Evolutionary conservation across 2,797 vertebrate species (phyloP).

Genomic region (Lepus townsendii): DNA sequence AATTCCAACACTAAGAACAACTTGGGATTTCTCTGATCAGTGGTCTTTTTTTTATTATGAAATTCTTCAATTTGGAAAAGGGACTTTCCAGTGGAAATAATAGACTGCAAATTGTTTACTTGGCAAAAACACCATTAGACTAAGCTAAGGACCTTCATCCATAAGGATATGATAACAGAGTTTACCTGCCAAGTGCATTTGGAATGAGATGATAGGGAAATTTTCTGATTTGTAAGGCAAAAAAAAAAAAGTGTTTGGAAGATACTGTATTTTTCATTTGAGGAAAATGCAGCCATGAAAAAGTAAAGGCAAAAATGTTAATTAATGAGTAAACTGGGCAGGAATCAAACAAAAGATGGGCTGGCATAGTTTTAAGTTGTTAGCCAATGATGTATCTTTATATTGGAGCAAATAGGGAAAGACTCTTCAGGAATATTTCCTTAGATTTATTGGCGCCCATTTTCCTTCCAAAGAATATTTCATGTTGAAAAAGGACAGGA

Average conservation of each 20-base stretch:
- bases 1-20: conserved; percentile 65
- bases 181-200: conserved; percentile 80
- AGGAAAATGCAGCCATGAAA: conserved; percentile 8
- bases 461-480: conserved; percentile 52
- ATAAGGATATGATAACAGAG: conserved; percentile 37
- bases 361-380: conserved; percentile 44
- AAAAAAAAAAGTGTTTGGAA: conserved; percentile 25
- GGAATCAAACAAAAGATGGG: not conserved
- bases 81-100: conserved; percentile 83
- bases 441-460: conserved; percentile 25
- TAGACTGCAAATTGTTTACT: conserved; percentile 82
- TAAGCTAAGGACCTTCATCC: conserved; percentile 70
- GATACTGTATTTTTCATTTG: conserved; percentile 53
- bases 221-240: conserved; percentile 67
- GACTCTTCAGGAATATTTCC: not conserved
- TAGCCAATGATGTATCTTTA: not conserved
- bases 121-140: conserved; percentile 72
- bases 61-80: conserved; percentile 74
- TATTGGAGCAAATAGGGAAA: conserved; percentile 41
- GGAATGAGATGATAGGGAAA: conserved; percentile 70
- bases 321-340: conserved; percentile 16
- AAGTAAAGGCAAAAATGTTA: conserved; percentile 11
- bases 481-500: conserved; percentile 16
- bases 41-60: conserved; percentile 67
- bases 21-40: conserved; percentile 55